These are phyloP conservation scores for Hippocampus abdominalis DNA, from an alignment of 2,113 vertebrate species.

Conservation along the genomic window DNA sequence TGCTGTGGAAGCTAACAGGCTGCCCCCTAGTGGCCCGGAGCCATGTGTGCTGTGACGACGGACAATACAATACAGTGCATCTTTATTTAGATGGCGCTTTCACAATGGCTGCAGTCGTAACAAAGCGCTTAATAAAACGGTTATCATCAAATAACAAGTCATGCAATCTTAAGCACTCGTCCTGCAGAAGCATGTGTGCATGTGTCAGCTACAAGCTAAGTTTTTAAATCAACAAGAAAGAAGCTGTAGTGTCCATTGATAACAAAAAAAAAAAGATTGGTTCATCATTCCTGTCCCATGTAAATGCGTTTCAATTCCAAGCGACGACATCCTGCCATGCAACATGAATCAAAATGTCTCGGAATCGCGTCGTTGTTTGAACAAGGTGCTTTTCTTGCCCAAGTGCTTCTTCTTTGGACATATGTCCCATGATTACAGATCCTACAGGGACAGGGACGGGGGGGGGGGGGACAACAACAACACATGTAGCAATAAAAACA, in stretches of 20 bases:
- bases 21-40: conserved; percentile 51
- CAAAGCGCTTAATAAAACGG: no score
- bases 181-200: no score
- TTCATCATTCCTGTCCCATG: no score
- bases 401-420: not conserved
- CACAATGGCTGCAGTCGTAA: no score
- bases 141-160: no score
- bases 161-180: no score
- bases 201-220: no score
- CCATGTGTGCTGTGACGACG: conserved; percentile 16
- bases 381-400: not conserved
- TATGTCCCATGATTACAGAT: conserved; percentile 3
- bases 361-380: not conserved
- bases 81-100: no score
- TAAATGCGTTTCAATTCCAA: no score
- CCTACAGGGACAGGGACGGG: not conserved
- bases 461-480: not conserved
- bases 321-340: not conserved
- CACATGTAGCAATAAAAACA: not conserved
- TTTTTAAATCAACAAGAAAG: no score
- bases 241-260: no score
- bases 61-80: not conserved
- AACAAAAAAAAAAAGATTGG: no score
- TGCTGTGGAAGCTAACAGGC: conserved; percentile 19
- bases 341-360: not conserved